These are phyloP conservation scores for Parnassius smintheus DNA, from an alignment of 2,888 invertebrate genomes.

Conservation along the genomic window DNA sequence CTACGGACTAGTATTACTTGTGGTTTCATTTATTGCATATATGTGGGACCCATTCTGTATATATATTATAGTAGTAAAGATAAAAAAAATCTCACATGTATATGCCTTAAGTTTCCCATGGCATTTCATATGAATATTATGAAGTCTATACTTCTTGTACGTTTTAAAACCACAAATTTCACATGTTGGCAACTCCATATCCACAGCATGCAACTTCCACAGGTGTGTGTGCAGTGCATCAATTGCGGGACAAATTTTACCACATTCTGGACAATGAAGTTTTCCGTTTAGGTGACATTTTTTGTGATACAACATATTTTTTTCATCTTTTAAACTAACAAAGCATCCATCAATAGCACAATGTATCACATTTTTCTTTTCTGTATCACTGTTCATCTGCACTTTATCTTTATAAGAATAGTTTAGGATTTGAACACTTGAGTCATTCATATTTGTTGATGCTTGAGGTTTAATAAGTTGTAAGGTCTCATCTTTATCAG, in stretches of 20 bases:
- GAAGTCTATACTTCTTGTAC: conserved; percentile 84
- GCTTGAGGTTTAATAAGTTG: conserved; percentile 41
- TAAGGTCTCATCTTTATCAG: conserved; percentile 33
- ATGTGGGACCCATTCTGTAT: no score
- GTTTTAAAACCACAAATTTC: conserved; percentile 88
- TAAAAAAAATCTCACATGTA: conserved; percentile 63
- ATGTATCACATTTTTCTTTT: conserved; percentile 47
- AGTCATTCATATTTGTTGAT: conserved; percentile 37
- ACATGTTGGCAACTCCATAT: conserved; percentile 90
- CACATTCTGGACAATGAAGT: conserved; percentile 85
- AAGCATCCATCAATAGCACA: conserved; percentile 81
- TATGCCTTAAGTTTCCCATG: conserved; percentile 85
- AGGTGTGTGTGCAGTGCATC: conserved; percentile 88
- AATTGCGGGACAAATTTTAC: conserved; percentile 79
- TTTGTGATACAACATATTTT: conserved; percentile 83
- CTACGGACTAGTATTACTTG: no score
- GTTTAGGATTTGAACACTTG: conserved; percentile 24
- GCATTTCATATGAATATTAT: conserved; percentile 88
- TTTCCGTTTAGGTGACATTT: conserved; percentile 81
- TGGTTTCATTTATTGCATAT: no score
- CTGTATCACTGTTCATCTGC: conserved; percentile 35
- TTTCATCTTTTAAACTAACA: conserved; percentile 77
- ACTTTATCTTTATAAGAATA: conserved; percentile 33
- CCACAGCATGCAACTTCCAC: conserved; percentile 88
- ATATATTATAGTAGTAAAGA: background rate